Percentiles rank a stretch among this genome's conserved stretches.
These are phyloP conservation scores for Acromyrmex echinatior DNA, from an alignment of 1,140 invertebrate species.

Conservation along the genomic window DNA sequence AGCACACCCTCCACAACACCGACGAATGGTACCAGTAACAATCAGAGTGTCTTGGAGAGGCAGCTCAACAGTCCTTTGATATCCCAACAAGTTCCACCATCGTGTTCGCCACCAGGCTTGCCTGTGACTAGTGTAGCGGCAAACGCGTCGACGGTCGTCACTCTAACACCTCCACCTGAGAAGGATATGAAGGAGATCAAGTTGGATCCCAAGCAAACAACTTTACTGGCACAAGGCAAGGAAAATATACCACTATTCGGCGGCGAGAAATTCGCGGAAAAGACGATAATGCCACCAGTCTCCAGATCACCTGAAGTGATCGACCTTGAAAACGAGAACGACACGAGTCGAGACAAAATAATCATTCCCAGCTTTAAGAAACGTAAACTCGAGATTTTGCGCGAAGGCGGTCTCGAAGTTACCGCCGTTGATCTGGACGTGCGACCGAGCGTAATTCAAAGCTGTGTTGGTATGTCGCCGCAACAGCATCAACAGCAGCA, in stretches of 20 bases:
- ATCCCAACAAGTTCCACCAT: slow-evolving; percentile 82
- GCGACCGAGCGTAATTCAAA: slow-evolving; percentile 80
- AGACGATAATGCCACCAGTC: slow-evolving; percentile 80
- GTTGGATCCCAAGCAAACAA: slow-evolving; percentile 82
- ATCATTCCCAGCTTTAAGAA: slow-evolving; percentile 88
- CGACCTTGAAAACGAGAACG: slow-evolving; percentile 87
- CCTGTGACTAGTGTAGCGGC: slow-evolving; percentile 80
- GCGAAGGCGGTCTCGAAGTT: slow-evolving; percentile 91
- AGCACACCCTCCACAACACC: slow-evolving; percentile 82
- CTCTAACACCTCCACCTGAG: slow-evolving; percentile 83
- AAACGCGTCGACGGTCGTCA: slow-evolving; percentile 84
- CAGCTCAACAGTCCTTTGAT: slow-evolving; percentile 85
- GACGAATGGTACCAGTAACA: slow-evolving; percentile 69
- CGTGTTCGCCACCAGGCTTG: slow-evolving; percentile 78
- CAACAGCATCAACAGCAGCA: slow-evolving; percentile 75
- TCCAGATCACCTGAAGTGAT: slow-evolving; percentile 89
- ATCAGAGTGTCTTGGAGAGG: slow-evolving; percentile 82
- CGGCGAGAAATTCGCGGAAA: slow-evolving; percentile 80
- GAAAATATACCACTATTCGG: slow-evolving; percentile 87
- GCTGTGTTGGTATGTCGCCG: slow-evolving; percentile 8
- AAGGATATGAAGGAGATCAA: slow-evolving; percentile 85
- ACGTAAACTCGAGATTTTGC: slow-evolving; percentile 91
- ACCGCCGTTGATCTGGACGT: slow-evolving; percentile 88
- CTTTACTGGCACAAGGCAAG: slow-evolving; percentile 86
- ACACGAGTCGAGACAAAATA: slow-evolving; percentile 82